Conservation (phyloP, 2,888 invertebrate species). For the Unio pictorum region DNA sequence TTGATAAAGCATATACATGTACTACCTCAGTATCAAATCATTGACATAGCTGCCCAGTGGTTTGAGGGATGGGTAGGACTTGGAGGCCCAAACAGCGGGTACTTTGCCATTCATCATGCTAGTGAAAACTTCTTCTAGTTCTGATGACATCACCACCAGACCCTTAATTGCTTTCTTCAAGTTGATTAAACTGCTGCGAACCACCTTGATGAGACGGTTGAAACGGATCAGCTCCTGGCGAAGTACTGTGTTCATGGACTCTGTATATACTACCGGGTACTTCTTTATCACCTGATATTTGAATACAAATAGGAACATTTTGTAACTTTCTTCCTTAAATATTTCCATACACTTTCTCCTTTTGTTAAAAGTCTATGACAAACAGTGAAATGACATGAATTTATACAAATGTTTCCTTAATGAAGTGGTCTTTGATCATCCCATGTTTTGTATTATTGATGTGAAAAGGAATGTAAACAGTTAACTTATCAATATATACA, state of each 20-base stretch:
- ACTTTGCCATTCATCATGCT: constrained; percentile 71
- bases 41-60: constrained; percentile 70
- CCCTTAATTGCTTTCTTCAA: constrained; percentile 72
- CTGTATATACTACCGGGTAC: constrained; percentile 70
- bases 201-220: constrained; percentile 67
- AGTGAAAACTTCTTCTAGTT: constrained; percentile 71
- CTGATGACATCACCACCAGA: constrained; percentile 71
- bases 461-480: no score
- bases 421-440: no score
- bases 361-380: no score
- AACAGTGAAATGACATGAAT: no score
- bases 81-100: constrained; percentile 70
- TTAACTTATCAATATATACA: no score
- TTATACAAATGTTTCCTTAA: no score
- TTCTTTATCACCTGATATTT: constrained; percentile 65
- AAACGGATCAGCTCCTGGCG: constrained; percentile 71
- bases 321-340: not conserved
- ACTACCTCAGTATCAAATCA: constrained; percentile 77
- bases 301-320: not conserved
- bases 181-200: constrained; percentile 66
- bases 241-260: constrained; percentile 72
- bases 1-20: not conserved
- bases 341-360: not conserved
- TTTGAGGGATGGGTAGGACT: constrained; percentile 72
- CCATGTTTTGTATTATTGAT: no score